Evolutionary conservation across 1,140 invertebrate species (phyloP).

Genomic region (Megalopta genalis): DNA sequence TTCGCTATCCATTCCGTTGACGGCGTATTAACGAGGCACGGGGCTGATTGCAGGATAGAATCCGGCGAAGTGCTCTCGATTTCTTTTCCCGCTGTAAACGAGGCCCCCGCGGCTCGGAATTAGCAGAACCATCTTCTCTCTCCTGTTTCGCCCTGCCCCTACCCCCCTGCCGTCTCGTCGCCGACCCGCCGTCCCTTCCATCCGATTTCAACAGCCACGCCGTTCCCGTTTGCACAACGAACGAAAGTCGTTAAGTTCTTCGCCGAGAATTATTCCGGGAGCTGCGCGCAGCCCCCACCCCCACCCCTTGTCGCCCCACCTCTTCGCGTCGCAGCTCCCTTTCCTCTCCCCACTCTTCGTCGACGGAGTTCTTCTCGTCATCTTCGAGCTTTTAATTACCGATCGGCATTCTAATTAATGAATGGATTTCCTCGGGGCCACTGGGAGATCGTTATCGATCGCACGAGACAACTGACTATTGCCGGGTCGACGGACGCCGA

Average conservation of each 20-base stretch:
- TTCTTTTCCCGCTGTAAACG: slow-evolving; percentile 40
- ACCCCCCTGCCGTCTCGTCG: background rate
- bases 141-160: slow-evolving; percentile 8
- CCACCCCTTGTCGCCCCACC: too few relatives aligned
- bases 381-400: slow-evolving; percentile 75
- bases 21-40: slow-evolving; percentile 36
- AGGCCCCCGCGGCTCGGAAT: slow-evolving; percentile 51
- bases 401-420: slow-evolving; percentile 74
- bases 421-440: slow-evolving; percentile 50
- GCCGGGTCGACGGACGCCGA: too few relatives aligned
- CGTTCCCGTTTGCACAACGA: slow-evolving; percentile 17
- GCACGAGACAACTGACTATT: slow-evolving; percentile 43
- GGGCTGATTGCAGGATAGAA: slow-evolving; percentile 27
- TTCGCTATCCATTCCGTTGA: slow-evolving; percentile 27
- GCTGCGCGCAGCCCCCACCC: background rate
- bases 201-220: too few relatives aligned
- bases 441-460: slow-evolving; percentile 63
- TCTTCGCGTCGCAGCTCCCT: too few relatives aligned
- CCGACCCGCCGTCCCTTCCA: too few relatives aligned
- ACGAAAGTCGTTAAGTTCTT: slow-evolving; percentile 60
- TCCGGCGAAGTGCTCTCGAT: slow-evolving; percentile 40
- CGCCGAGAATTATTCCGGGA: slow-evolving; percentile 54
- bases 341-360: background rate
- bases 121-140: slow-evolving; percentile 42
- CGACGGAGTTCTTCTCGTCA: slow-evolving; percentile 39